Conservation (phyloP, 1,140 invertebrate species). For the Drosophila subobscura region DNA sequence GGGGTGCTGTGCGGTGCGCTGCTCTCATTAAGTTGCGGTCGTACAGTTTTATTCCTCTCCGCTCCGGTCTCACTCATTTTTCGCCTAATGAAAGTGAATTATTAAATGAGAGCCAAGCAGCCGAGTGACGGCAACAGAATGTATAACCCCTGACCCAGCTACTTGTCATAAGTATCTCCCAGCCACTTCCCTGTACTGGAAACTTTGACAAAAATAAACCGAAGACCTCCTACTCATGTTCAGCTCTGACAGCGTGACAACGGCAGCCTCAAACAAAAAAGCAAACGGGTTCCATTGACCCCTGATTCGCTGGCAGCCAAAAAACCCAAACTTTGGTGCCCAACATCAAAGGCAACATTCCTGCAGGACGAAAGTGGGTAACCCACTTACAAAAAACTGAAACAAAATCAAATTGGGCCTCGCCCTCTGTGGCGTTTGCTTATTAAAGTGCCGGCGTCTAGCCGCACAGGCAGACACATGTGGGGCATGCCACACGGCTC, state of each 20-base stretch:
- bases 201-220: neutral
- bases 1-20: constrained; percentile 11
- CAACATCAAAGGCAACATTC: constrained; percentile 40
- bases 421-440: constrained; percentile 24
- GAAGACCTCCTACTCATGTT: too few relatives aligned
- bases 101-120: constrained; percentile 51
- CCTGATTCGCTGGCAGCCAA: neutral
- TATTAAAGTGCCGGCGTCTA: constrained; percentile 47
- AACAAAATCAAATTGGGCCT: constrained; percentile 23
- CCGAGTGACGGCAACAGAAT: constrained; percentile 26
- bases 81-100: constrained; percentile 72
- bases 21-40: constrained; percentile 76
- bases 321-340: too few relatives aligned
- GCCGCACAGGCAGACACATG: constrained; percentile 13
- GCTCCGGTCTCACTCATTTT: constrained; percentile 20
- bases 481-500: constrained; percentile 7
- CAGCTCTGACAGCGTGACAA: too few relatives aligned
- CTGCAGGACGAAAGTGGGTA: constrained; percentile 23
- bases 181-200: constrained; percentile 5
- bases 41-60: constrained; percentile 69
- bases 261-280: neutral
- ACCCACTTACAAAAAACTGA: constrained; percentile 37
- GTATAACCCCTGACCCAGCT: constrained; percentile 37
- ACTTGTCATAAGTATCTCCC: constrained; percentile 6
- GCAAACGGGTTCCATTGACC: constrained; percentile 19